Evolutionary conservation across 37 sponge, comb jelly and placozoan species (phyloP), one percentile per base, ranked within the genome.

Genomic region (Oopsacas minuta): DNA sequence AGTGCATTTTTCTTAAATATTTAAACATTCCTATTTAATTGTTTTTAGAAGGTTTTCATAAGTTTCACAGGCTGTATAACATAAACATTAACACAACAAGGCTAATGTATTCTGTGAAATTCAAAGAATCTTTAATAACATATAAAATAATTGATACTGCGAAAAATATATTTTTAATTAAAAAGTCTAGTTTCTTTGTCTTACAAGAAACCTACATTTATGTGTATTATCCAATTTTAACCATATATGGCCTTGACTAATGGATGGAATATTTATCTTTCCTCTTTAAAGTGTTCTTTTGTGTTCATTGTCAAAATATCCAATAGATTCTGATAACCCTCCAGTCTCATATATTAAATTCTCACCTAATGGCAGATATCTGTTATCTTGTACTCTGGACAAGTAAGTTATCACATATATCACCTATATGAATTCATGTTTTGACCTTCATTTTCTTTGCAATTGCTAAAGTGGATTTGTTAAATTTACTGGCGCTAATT

Each of bases 341-440:
- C 98, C 98, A n/a, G 98, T 97, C 15, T 94, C 98, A 0, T 97
- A 89, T 85, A 95, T 97, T 23, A 93, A 93, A 37, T 97, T 97
- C 91, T 97, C 98, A 5, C 98, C 98, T 22, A 97, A 97, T 88
- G 94, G 94, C 0, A 97, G 94, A 81, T 97, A 97, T 88, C 91
- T 97, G 15, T 53, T 97, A 81, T 93, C 98, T 81, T 95, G 91
- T 30, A 97, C 98, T 15, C 87, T 97, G 22, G 95, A 97, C 87
- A 97, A 89, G 92, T 92, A 38, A 88, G 89, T 37, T 35, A 52
- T 10, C 25, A 38, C 28, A 25, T 83, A 28, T 28, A n/a, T n/a
- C n/a, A n/a, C 85, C 82, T 5, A n/a, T 17, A 23, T 10, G 35
- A 22, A 36, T 25, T 82, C 35, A 36, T 84, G 37, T 25, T 15